Percentiles rank a stretch among this genome's conserved stretches.
Evolutionary conservation across 2,113 vertebrate species (phyloP).

Genomic region (Micromys minutus): DNA sequence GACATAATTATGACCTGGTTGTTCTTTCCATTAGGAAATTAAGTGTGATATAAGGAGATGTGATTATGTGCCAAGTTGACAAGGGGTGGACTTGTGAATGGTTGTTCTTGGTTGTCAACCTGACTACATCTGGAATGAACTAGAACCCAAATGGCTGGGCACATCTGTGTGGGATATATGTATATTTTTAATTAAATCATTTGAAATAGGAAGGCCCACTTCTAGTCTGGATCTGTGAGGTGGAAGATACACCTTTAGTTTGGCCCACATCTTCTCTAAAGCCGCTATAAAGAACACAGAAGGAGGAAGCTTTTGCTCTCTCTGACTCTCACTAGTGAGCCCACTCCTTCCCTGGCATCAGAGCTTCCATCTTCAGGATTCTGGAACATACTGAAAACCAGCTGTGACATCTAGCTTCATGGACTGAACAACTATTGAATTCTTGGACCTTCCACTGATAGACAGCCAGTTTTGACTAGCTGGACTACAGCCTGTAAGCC

Average conservation of each 20-base stretch:
- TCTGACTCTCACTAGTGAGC: background rate
- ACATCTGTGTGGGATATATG: background rate
- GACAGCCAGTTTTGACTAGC: background rate
- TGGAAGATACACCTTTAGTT: background rate
- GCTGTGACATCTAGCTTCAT: background rate
- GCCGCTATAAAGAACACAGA: background rate
- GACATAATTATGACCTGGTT: background rate
- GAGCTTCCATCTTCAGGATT: background rate
- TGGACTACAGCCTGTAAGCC: background rate
- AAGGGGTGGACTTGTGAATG: background rate
- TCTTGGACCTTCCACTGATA: background rate
- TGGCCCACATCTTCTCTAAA: background rate
- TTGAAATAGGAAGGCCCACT: background rate
- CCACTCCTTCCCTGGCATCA: background rate
- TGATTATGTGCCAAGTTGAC: background rate
- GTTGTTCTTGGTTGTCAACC: background rate
- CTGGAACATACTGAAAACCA: background rate
- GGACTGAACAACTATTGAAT: background rate
- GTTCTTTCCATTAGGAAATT: background rate
- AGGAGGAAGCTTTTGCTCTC: background rate
- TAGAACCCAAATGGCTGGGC: background rate
- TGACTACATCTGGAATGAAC: background rate
- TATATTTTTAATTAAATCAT: background rate
- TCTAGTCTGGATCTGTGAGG: background rate
- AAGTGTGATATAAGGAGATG: background rate